phyloP scores from a whole-genome alignment of 2,113 vertebrate species.

The Elanoides forficatus region DNA sequence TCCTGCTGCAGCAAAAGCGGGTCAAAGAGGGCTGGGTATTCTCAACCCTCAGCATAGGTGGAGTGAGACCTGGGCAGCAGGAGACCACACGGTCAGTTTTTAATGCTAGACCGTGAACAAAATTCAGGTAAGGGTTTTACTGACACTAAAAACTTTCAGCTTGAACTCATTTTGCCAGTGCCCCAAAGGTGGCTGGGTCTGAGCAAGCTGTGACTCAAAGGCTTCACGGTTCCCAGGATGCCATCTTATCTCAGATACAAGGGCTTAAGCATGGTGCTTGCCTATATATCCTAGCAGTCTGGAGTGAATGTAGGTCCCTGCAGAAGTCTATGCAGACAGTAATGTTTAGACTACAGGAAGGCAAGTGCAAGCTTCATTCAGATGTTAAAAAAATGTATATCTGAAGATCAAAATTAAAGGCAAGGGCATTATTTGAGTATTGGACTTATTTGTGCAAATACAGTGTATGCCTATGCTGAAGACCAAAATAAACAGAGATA shows the following conservation, averaged over 20 bases:
- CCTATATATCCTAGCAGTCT: not conserved
- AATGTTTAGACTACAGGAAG: not conserved
- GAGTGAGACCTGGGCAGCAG: not conserved
- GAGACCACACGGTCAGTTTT: not conserved
- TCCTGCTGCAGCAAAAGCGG: not conserved
- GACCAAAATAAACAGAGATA: not conserved
- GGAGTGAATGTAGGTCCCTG: not conserved
- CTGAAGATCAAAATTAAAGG: not conserved
- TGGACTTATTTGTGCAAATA: not conserved
- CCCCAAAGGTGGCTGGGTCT: not conserved
- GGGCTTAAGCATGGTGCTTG: not conserved
- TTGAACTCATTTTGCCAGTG: not conserved
- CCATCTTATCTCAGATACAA: not conserved
- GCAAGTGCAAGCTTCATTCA: not conserved
- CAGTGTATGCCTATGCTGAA: not conserved
- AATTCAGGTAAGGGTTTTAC: not conserved
- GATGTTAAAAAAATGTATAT: not conserved
- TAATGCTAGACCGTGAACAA: not conserved
- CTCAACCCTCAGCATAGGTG: not conserved
- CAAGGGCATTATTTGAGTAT: not conserved
- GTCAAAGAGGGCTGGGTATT: not conserved
- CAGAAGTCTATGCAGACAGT: not conserved
- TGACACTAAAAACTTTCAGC: not conserved
- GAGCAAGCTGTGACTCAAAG: not conserved
- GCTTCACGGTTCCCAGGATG: fast-evolving